Evolutionary conservation across 2,888 invertebrate genomes (phyloP).

Genomic region (Latheticus oryzae): DNA sequence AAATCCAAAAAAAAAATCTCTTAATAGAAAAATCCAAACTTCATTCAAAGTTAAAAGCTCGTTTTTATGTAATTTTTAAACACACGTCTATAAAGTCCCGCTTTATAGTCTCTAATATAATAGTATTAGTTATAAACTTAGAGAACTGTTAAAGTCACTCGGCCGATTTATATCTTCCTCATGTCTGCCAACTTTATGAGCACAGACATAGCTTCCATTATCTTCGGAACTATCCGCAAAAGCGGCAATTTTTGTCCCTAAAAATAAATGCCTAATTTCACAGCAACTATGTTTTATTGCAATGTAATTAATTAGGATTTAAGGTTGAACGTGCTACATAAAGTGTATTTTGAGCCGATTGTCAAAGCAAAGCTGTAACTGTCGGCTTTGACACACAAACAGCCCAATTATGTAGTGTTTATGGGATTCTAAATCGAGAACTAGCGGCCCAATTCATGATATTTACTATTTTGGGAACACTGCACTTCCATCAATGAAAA

Average conservation of each 20-base stretch:
- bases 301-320: slow-evolving; percentile 52
- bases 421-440: slow-evolving; percentile 61
- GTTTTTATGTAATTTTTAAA: slow-evolving; percentile 49
- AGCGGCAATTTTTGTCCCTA: slow-evolving; percentile 28
- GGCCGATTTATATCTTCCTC: slow-evolving; percentile 64
- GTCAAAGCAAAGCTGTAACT: slow-evolving; percentile 65
- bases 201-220: slow-evolving; percentile 58
- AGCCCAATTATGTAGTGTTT: slow-evolving; percentile 65
- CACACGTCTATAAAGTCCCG: slow-evolving; percentile 45
- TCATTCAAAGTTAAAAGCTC: slow-evolving; percentile 46
- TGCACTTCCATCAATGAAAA: too few relatives aligned
- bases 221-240: slow-evolving; percentile 54
- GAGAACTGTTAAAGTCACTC: slow-evolving; percentile 60
- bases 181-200: slow-evolving; percentile 60
- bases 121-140: slow-evolving; percentile 56
- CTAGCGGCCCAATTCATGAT: slow-evolving; percentile 52
- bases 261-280: slow-evolving; percentile 30
- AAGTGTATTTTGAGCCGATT: slow-evolving; percentile 62
- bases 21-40: too few relatives aligned
- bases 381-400: slow-evolving; percentile 64
- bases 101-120: slow-evolving; percentile 56
- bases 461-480: too few relatives aligned
- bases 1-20: too few relatives aligned
- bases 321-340: slow-evolving; percentile 45
- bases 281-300: slow-evolving; percentile 24